These are phyloP conservation scores for Minunthozetes semirufus DNA, from an alignment of 2,888 invertebrate genomes.

Conservation along the genomic window DNA sequence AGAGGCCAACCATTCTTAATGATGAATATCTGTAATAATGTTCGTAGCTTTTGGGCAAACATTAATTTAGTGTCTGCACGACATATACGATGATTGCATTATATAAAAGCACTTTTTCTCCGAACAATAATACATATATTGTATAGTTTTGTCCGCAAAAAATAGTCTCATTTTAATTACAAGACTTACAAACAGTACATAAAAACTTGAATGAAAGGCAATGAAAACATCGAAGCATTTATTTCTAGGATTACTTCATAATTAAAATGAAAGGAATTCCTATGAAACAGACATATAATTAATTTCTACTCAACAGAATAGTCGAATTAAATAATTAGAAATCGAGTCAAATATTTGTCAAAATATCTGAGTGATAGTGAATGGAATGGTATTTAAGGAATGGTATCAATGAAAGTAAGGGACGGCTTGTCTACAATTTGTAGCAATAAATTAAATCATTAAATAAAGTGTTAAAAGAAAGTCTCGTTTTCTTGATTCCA, in stretches of 20 bases:
- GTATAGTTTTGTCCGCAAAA: neutral
- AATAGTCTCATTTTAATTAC: neutral
- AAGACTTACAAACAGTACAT: neutral
- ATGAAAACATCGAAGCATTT: neutral
- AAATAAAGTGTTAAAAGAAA: neutral
- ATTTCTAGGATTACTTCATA: neutral
- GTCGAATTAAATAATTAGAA: neutral
- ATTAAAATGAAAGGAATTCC: neutral
- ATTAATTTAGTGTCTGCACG: neutral
- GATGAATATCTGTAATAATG: constrained; percentile 18
- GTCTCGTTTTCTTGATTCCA: neutral
- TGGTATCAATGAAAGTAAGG: neutral
- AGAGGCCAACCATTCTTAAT: neutral
- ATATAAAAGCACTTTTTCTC: neutral
- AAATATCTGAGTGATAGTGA: neutral
- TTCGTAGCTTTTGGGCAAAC: neutral
- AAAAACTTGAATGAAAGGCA: neutral
- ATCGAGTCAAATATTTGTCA: neutral
- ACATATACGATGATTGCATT: neutral
- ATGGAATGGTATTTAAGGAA: neutral
- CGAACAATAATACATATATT: neutral
- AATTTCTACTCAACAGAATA: neutral
- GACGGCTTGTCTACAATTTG: neutral
- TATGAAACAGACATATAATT: neutral
- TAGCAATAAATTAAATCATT: neutral